Evolutionary conservation across 2,797 vertebrate genomes (phyloP).

Genomic region (Sebastes itinus): DNA sequence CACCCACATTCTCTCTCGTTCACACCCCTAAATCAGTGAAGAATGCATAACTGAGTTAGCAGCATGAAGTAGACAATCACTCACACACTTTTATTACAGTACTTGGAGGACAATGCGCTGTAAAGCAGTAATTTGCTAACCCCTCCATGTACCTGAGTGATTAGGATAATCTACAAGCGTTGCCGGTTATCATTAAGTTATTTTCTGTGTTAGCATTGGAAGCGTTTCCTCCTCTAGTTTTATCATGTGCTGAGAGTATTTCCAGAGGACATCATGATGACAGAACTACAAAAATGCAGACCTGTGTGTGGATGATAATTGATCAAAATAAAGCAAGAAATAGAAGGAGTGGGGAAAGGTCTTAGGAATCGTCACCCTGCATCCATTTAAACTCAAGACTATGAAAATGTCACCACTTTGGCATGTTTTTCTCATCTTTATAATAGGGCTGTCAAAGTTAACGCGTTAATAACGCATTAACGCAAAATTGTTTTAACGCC

Average conservation of each 20-base stretch:
- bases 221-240: background rate
- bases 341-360: background rate
- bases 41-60: background rate
- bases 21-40: conserved; percentile 22
- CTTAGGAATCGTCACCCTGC: background rate
- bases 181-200: background rate
- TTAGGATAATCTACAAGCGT: conserved; percentile 13
- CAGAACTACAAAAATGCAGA: background rate
- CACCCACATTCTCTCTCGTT: background rate
- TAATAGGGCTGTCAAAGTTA: no score
- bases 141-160: conserved; percentile 1
- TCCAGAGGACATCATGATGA: background rate
- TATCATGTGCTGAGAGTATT: background rate
- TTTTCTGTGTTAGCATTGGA: background rate
- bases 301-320: background rate
- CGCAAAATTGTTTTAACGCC: no score
- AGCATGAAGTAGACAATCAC: conserved; percentile 15
- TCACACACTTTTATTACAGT: conserved; percentile 23
- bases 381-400: background rate
- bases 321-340: background rate
- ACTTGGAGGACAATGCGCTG: background rate
- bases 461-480: no score
- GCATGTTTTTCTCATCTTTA: background rate
- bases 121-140: conserved; percentile 19
- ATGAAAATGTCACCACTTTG: background rate